Conservation (phyloP, 2,888 invertebrate species). For the Seira musarum region DNA sequence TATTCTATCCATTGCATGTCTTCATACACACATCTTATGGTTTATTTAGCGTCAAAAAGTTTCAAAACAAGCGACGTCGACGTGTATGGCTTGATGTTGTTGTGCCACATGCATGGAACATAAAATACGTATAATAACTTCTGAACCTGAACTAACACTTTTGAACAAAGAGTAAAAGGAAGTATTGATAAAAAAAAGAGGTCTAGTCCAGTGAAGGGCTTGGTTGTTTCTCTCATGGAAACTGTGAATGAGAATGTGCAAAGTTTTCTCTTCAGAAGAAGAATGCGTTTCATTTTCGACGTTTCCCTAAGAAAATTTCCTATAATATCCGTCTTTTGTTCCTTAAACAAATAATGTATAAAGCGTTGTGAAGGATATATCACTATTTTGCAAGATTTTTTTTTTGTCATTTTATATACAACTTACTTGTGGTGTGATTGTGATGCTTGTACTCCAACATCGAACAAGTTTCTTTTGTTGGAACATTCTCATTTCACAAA, state of each 20-base stretch:
- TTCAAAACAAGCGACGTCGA: conserved; percentile 10
- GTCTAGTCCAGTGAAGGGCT: background rate
- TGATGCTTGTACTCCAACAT: background rate
- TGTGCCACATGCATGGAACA: conserved; percentile 14
- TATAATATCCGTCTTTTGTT: conserved; percentile 25
- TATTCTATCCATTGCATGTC: conserved; percentile 6
- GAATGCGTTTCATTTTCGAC: background rate
- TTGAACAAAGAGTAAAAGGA: no score
- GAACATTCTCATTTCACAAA: conserved; percentile 12
- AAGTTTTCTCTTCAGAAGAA: conserved; percentile 4
- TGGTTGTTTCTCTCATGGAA: background rate
- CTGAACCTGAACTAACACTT: background rate
- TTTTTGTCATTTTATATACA: conserved; percentile 13
- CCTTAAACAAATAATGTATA: conserved; percentile 12
- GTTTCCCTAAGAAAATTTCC: background rate
- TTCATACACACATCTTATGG: background rate
- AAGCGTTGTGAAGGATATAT: conserved; percentile 7
- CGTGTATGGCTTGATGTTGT: no score
- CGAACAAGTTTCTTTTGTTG: background rate
- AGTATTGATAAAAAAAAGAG: background rate
- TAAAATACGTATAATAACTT: conserved; percentile 5
- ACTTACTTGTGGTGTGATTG: background rate
- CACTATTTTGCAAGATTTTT: conserved; percentile 7
- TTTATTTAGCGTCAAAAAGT: conserved; percentile 6
- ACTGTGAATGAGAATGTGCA: conserved; percentile 12